phyloP scores from a whole-genome alignment of 2,888 invertebrate species.

The Gortyna flavago region DNA sequence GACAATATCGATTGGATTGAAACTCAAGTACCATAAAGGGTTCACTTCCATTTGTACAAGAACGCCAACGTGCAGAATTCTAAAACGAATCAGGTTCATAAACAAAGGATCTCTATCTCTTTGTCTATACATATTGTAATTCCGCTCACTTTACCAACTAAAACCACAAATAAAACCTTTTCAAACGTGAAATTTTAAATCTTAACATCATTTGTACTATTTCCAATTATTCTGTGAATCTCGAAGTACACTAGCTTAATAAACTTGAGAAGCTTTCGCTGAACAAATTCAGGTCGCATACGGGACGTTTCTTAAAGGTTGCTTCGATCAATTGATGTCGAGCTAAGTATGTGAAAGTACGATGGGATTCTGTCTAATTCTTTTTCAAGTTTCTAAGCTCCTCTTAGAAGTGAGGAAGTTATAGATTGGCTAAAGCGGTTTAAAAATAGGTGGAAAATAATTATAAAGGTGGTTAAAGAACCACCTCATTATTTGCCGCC shows the following conservation, averaged over 20 bases:
- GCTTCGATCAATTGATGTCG: conserved; percentile 23
- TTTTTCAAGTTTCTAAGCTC: not conserved
- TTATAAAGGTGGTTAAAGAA: not conserved
- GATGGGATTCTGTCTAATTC: conserved; percentile 7
- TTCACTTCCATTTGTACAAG: conserved; percentile 6
- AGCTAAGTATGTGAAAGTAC: conserved; percentile 18
- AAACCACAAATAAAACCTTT: conserved; percentile 40
- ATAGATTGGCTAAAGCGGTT: not conserved
- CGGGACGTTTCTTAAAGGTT: conserved; percentile 9
- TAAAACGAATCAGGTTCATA: conserved; percentile 17
- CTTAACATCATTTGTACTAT: conserved; percentile 32
- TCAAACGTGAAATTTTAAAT: conserved; percentile 27
- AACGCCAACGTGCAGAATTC: conserved; percentile 1
- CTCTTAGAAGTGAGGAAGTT: not conserved
- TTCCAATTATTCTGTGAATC: conserved; percentile 46
- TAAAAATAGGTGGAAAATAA: not conserved
- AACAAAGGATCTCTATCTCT: conserved; percentile 24
- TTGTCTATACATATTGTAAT: conserved; percentile 32
- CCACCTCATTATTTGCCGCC: not conserved
- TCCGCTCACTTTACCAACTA: conserved; percentile 14
- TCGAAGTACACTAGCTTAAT: conserved; percentile 52
- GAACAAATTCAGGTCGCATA: conserved; percentile 38
- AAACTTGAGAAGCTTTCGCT: conserved; percentile 38
- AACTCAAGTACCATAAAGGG: not conserved
- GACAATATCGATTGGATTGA: conserved; percentile 6